Evolutionary conservation across 2,113 vertebrate genomes (phyloP).

Genomic region (Hemibagrus wyckioides): DNA sequence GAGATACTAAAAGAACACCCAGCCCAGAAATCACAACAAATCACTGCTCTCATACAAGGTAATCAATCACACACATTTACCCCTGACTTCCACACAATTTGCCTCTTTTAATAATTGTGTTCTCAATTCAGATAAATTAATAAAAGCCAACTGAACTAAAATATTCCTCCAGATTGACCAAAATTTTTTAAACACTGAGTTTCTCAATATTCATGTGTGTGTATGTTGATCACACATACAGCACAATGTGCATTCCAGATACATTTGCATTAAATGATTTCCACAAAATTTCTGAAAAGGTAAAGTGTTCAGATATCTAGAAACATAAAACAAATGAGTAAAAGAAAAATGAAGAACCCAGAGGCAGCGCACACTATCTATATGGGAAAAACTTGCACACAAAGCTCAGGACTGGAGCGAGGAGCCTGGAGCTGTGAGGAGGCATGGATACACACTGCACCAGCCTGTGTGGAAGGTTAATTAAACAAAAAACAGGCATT

Average conservation of each 20-base stretch:
- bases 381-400: not conserved
- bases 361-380: not conserved
- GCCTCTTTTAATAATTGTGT: too few relatives aligned
- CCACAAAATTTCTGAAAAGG: not conserved
- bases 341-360: not conserved
- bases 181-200: too few relatives aligned
- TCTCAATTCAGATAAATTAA: not conserved
- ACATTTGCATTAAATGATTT: not conserved
- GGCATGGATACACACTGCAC: too few relatives aligned
- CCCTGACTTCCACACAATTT: too few relatives aligned
- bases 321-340: not conserved
- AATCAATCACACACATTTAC: constrained; percentile 51
- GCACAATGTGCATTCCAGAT: not conserved
- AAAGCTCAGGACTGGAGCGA: not conserved
- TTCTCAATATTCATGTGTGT: too few relatives aligned
- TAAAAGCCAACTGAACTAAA: not conserved
- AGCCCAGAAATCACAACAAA: constrained; percentile 92
- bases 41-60: constrained; percentile 93
- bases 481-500: too few relatives aligned
- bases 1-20: constrained; percentile 93
- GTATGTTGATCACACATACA: too few relatives aligned
- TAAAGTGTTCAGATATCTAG: not conserved
- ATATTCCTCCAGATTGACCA: too few relatives aligned
- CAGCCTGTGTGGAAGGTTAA: too few relatives aligned
- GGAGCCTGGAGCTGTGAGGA: too few relatives aligned